Evolutionary conservation across 2,888 invertebrate species (phyloP).

Genomic region (Acrobasis suavella): DNA sequence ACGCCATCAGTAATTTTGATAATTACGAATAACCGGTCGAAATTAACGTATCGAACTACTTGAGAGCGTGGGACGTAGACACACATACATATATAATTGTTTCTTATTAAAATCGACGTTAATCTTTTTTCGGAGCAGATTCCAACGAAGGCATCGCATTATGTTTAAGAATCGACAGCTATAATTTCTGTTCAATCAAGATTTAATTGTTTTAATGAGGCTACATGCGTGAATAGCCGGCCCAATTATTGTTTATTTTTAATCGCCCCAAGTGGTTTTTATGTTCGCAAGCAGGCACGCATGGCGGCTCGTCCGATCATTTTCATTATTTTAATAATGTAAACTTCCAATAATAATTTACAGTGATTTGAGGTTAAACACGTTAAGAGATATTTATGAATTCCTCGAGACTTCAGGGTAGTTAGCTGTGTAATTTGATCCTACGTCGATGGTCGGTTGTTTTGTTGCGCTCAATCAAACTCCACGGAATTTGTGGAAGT

Average conservation of each 20-base stretch:
- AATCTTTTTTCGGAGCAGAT: constrained; percentile 80
- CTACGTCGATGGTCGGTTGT: constrained; percentile 51
- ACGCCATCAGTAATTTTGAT: constrained; percentile 77
- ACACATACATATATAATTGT: constrained; percentile 78
- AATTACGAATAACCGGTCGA: constrained; percentile 74
- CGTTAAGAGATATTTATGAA: constrained; percentile 80
- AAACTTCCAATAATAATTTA: constrained; percentile 83
- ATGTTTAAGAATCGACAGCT: constrained; percentile 82
- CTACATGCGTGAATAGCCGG: constrained; percentile 82
- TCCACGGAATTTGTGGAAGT: constrained; percentile 22
- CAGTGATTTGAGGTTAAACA: constrained; percentile 82
- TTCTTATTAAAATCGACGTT: constrained; percentile 82
- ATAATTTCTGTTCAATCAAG: constrained; percentile 83
- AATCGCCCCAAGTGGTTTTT: constrained; percentile 81
- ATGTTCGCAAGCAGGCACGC: constrained; percentile 79
- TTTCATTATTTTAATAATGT: constrained; percentile 83
- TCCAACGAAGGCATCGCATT: constrained; percentile 75
- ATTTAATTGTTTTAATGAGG: constrained; percentile 83
- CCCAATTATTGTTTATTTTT: constrained; percentile 83
- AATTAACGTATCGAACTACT: constrained; percentile 71
- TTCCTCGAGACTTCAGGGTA: constrained; percentile 62
- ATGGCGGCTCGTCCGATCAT: constrained; percentile 78
- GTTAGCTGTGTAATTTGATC: constrained; percentile 72
- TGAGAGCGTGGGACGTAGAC: constrained; percentile 75
- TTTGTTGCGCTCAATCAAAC: constrained; percentile 48